Conservation (phyloP, 2,797 vertebrate species). For the Poeciliopsis gracilis region DNA sequence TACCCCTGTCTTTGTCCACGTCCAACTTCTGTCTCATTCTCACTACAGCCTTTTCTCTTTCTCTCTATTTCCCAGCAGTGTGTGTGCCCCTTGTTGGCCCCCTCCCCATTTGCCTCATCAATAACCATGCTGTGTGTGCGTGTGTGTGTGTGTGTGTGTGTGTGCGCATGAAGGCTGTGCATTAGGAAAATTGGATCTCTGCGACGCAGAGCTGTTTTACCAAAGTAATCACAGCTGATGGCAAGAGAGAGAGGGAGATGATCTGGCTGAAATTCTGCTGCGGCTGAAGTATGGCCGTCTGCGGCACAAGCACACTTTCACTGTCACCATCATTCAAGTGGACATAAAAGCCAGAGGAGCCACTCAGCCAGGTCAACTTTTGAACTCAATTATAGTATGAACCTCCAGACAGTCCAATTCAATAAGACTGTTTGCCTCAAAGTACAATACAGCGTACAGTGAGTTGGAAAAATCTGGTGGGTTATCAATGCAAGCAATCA, state of each 20-base stretch:
- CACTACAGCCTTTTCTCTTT: constrained; percentile 43
- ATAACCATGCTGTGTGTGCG: constrained; percentile 69
- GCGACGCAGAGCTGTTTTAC: constrained; percentile 77
- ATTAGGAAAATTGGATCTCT: constrained; percentile 82
- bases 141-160: constrained; percentile 11
- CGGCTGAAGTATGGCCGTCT: constrained; percentile 58
- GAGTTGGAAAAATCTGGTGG: constrained; percentile 13
- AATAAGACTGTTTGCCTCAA: constrained; percentile 37
- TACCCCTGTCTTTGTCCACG: constrained; percentile 69
- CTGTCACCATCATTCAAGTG: constrained; percentile 65
- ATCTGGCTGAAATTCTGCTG: constrained; percentile 69
- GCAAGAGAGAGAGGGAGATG: constrained; percentile 65
- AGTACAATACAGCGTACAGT: constrained; percentile 28
- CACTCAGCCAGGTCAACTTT: constrained; percentile 62
- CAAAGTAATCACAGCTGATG: constrained; percentile 80
- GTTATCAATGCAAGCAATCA: constrained; percentile 36
- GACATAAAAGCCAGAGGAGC: constrained; percentile 63
- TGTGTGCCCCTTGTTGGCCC: constrained; percentile 72
- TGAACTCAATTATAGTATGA: constrained; percentile 72
- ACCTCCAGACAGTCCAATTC: constrained; percentile 29
- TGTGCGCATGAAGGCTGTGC: constrained; percentile 60
- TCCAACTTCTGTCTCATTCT: constrained; percentile 50
- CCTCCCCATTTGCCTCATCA: constrained; percentile 80
- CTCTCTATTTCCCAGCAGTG: constrained; percentile 68
- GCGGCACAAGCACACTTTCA: constrained; percentile 33